A percentile compares a stretch with the other conserved stretches of the same genome.
Conservation (phyloP, 2,113 vertebrate species). For the Engraulis encrasicolus region DNA sequence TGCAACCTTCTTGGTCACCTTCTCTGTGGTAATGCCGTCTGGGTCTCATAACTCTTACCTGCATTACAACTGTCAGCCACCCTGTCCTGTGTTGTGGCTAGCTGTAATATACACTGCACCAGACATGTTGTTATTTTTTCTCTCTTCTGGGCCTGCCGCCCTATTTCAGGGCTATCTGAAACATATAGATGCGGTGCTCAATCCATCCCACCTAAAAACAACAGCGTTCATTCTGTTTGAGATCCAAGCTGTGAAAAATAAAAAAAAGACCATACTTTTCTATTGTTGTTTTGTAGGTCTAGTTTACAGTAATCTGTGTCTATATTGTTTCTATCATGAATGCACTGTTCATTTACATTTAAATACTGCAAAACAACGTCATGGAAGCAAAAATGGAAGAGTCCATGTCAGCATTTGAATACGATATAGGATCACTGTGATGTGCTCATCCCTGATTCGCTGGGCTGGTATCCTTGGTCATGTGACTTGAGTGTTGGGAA, state of each 20-base stretch:
- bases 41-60: constrained; percentile 49
- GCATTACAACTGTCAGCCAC: constrained; percentile 14
- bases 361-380: no score
- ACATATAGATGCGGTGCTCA: not conserved
- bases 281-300: no score
- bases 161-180: not conserved
- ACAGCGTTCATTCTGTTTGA: not conserved
- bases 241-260: not conserved
- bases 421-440: no score
- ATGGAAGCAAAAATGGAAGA: no score
- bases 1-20: constrained; percentile 9
- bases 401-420: no score
- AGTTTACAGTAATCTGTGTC: no score
- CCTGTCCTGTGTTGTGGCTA: not conserved
- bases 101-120: not conserved
- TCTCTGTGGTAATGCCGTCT: constrained; percentile 50
- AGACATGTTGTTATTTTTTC: not conserved
- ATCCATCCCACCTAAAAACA: not conserved
- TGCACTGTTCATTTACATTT: no score
- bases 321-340: no score
- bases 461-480: no score
- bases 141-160: not conserved
- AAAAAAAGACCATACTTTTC: not conserved
- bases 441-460: no score
- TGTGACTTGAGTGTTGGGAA: no score